Conservation (phyloP, 1,140 invertebrate species). For the Drosophila repletoides region DNA sequence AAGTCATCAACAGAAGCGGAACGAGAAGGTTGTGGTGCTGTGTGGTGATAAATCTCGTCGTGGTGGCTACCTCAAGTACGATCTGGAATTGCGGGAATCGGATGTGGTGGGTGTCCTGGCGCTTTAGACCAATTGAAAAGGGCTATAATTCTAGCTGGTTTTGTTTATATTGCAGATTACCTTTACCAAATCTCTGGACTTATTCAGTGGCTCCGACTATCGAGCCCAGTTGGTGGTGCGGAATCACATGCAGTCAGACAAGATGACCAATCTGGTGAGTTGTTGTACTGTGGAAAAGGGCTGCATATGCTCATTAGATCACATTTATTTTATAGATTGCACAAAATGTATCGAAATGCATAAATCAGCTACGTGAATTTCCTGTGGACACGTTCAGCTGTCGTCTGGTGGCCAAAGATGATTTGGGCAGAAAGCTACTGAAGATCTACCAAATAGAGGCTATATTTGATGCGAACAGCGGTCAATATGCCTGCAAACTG, state of each 20-base stretch:
- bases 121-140: not conserved
- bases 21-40: constrained; percentile 72
- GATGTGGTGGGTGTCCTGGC: constrained; percentile 58
- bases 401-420: constrained; percentile 61
- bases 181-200: constrained; percentile 71
- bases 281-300: not conserved
- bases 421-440: constrained; percentile 51
- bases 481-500: constrained; percentile 69
- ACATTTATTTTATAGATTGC: constrained; percentile 47
- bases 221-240: constrained; percentile 65
- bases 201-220: constrained; percentile 77
- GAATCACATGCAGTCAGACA: constrained; percentile 80
- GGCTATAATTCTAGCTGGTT: constrained; percentile 17
- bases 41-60: constrained; percentile 58
- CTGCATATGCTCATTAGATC: not conserved
- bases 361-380: constrained; percentile 44
- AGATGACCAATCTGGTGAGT: constrained; percentile 75
- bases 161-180: constrained; percentile 60
- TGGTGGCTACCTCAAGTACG: constrained; percentile 71
- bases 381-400: constrained; percentile 63
- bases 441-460: constrained; percentile 70
- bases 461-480: constrained; percentile 53
- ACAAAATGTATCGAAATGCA: constrained; percentile 67
- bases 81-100: constrained; percentile 78
- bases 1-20: constrained; percentile 58